phyloP scores from a whole-genome alignment of 1,140 invertebrate genomes.

The Leguminivora glycinivorella region DNA sequence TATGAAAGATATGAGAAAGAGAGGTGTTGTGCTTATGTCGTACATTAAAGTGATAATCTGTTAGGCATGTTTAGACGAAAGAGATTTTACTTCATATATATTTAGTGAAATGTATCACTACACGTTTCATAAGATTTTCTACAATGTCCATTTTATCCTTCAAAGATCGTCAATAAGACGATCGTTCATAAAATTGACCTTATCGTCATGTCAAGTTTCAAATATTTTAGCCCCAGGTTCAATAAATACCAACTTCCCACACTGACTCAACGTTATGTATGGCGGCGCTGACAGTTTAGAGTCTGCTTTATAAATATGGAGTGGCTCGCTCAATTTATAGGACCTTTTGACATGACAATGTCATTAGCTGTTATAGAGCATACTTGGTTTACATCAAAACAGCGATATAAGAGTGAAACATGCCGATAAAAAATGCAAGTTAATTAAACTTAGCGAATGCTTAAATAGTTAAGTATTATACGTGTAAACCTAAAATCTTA shows the following conservation, averaged over 20 bases:
- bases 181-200: not conserved
- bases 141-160: not conserved
- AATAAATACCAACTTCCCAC: conserved; percentile 19
- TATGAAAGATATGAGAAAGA: too few relatives aligned
- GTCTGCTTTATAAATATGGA: conserved; percentile 18
- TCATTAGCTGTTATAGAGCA: not conserved
- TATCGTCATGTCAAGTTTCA: not conserved
- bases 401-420: not conserved
- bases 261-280: not conserved
- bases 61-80: too few relatives aligned
- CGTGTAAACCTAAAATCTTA: too few relatives aligned
- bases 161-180: not conserved
- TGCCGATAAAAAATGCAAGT: too few relatives aligned
- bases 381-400: not conserved
- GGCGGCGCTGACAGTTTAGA: not conserved
- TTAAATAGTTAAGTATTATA: not conserved
- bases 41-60: too few relatives aligned
- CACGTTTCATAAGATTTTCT: too few relatives aligned
- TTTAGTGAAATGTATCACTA: too few relatives aligned
- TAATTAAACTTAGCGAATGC: too few relatives aligned
- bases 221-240: not conserved
- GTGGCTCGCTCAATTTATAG: not conserved
- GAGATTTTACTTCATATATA: too few relatives aligned
- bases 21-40: too few relatives aligned
- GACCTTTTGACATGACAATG: not conserved